These are phyloP conservation scores for Paradisaea rubra DNA, from an alignment of 2,113 vertebrate genomes.

Conservation along the genomic window DNA sequence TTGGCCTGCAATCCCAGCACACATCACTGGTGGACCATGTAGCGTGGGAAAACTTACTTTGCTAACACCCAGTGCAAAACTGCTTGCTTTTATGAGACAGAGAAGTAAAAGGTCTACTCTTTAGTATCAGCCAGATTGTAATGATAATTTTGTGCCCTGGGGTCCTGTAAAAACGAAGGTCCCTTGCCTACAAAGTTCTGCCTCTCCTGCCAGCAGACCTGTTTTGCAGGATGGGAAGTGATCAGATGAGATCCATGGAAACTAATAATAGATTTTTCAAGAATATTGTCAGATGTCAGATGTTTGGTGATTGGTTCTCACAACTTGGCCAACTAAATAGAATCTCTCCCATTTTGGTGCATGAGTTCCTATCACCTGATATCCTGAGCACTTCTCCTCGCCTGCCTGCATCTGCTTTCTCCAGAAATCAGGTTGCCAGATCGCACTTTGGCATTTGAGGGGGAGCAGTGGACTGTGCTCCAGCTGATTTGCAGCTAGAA, in stretches of 20 bases:
- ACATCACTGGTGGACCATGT: no score
- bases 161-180: not conserved
- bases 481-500: not conserved
- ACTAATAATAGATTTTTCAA: not conserved
- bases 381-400: not conserved
- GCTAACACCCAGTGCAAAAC: no score
- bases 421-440: not conserved
- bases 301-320: not conserved
- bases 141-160: no score
- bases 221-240: not conserved
- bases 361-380: not conserved
- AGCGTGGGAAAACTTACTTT: no score
- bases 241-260: not conserved
- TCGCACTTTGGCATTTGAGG: not conserved
- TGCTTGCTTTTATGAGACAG: no score
- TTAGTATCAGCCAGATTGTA: no score
- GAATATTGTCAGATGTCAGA: not conserved
- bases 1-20: no score
- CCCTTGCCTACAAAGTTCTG: not conserved
- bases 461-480: not conserved
- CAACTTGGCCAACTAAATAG: not conserved
- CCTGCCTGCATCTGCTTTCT: not conserved
- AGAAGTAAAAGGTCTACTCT: no score
- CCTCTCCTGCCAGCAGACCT: not conserved
- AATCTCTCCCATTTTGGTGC: not conserved